Evolutionary conservation across 2,888 invertebrate species (phyloP), one percentile per base, ranked within the genome.

Genomic region (Cerceris ruficornis): DNA sequence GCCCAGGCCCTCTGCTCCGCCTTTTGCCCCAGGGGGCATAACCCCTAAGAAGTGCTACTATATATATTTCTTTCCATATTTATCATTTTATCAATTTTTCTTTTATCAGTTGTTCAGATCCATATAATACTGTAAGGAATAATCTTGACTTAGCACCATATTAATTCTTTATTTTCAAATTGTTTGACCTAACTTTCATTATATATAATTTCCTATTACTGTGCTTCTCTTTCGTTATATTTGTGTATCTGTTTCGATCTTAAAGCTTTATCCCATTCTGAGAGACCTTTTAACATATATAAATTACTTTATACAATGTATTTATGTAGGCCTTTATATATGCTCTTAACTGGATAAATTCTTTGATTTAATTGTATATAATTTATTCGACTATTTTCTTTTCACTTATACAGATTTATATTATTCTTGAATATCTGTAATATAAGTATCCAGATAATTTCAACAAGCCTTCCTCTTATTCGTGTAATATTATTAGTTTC

Each of bases 11-110:
- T 91, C 92, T 84, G 89, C 85, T 82, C 89, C 91, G 68, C 87
- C 88, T 79, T 88, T 90, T 75, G 91, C 90, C 86, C 92, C 92
- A 66, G 90, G 92, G 91, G 91, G 91, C 92, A 92, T 92, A 89
- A 83, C 90, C 86, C 86, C 87, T 87, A 85, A 84, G 78, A 85
- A 80, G 57, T 77, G 62, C 77, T 82, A 79, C 72, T 83, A 81
- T 75, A 69, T 73, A 82, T 78, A 69, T 75, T 80, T 78, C 73
- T 81, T 81, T 78, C 81, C 86, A 86, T 86, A 78, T 61, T 86
- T 81, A 86, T 46, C 50, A 77, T 76, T 74, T 76, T 77, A 83
- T 43, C 72, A 71, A 77, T 68, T 68, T 72, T 69, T 67, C 64
- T 69, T 69, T 83, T 77, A 79, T 84, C 74, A 74, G 74, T 81